Base-by-base conservation (phyloP, 2,888 invertebrate genomes). In the Ferrisia virgata region DNA sequence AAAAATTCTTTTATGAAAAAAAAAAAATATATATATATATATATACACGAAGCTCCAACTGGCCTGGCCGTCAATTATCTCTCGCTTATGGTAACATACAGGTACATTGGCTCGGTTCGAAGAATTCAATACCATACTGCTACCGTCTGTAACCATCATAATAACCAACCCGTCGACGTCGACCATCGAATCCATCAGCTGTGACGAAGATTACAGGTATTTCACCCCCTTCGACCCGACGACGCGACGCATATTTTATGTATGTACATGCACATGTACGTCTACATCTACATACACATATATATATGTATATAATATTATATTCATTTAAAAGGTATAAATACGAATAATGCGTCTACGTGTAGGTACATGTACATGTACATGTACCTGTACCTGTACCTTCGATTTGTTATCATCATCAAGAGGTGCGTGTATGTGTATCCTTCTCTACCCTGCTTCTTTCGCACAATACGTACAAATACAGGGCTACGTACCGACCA, bases 161-260 rank as follows among this genome's bases (percentile, higher is more conserved):
- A 80, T 80, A 80, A 47, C 80, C 47, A 47, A 28, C 47, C 22
- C 72, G 58, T 58, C 25, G 25, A 36, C 9, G 18, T 76, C 31
- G 15, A 18, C 33, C 36, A 18, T 58, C 81, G 58, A 81, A 81
- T 53, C 58, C 81, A 58, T 81, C 81, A 58, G 53, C 81, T 81
- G 81, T 81, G 81, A 81, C 81, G 81, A 58, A 81, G 81, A 81
- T 36, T 81, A 81, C 81, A 81, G 58, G 58, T 53, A 58, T 81
- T 58, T 76, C 28, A 47, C 81, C 81, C 81, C 81, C 36, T 80
- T 81, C 53, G 58, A n/a, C n/a, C n/a, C n/a, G n/a, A n/a, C n/a
- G n/a, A n/a, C 40, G 28, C 13, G 18, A 2, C 22, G 53, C 47
- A 47, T 53, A 53, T 53, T 53, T 53, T 53, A 53, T 18, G 22